Evolutionary conservation across 2,113 vertebrate species (phyloP).

Genomic region (Aepyceros melampus): DNA sequence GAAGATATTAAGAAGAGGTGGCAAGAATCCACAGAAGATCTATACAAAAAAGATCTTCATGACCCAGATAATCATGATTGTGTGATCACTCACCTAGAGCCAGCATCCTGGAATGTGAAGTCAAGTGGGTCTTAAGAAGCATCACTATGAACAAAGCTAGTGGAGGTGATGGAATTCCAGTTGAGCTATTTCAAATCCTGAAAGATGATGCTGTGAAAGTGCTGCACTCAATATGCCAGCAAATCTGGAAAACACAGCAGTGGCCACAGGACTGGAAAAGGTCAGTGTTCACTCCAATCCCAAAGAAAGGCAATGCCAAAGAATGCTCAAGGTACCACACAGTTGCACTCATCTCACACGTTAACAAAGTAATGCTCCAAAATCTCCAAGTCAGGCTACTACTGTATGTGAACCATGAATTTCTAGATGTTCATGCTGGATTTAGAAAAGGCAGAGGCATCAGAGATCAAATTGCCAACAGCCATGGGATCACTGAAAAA

Average conservation of each 20-base stretch:
- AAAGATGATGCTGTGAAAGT: not conserved
- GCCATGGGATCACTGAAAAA: not conserved
- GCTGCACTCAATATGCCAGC: not conserved
- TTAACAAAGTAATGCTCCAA: not conserved
- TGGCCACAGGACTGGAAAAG: not conserved
- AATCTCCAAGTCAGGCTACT: not conserved
- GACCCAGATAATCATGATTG: not conserved
- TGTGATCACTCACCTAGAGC: not conserved
- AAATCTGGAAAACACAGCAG: not conserved
- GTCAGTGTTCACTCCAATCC: not conserved
- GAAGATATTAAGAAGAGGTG: not conserved
- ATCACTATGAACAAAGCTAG: not conserved
- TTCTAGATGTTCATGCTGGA: not conserved
- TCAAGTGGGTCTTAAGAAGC: not conserved
- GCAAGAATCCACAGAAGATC: not conserved
- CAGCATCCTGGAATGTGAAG: not conserved
- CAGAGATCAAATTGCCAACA: not conserved
- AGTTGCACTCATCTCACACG: not conserved
- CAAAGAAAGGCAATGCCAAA: not conserved
- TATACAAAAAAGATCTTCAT: not conserved
- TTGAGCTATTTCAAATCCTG: not conserved
- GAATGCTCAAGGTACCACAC: rapidly evolving
- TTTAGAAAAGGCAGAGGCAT: not conserved
- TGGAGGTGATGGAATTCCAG: not conserved
- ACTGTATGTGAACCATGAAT: not conserved